Percentiles rank a stretch among this genome's conserved stretches.
Conservation (phyloP, 2,888 invertebrate genomes). For the Dione juno region DNA sequence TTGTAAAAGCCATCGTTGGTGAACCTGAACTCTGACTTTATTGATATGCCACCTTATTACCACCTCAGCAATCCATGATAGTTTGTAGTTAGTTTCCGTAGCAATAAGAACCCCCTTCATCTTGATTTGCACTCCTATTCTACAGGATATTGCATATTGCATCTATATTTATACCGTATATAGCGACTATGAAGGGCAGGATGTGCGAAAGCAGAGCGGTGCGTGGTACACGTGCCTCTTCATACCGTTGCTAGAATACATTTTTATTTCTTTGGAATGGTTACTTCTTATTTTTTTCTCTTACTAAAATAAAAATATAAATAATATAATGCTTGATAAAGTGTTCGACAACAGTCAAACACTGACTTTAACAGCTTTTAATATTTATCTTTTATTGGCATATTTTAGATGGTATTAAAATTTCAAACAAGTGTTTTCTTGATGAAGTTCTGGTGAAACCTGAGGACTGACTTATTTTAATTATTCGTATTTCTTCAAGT, state of each 20-base stretch:
- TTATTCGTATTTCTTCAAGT: too few species aligned
- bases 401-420: too few species aligned
- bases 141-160: constrained; percentile 41
- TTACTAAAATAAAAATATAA: too few species aligned
- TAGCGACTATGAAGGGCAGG: not conserved
- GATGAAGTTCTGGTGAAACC: too few species aligned
- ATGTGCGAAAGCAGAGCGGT: constrained; percentile 14
- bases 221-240: constrained; percentile 5
- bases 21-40: not conserved
- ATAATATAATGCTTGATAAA: too few species aligned
- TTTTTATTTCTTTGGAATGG: too few species aligned
- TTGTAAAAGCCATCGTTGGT: not conserved
- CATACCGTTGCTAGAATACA: constrained; percentile 4
- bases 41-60: not conserved
- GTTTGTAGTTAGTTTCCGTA: constrained; percentile 18
- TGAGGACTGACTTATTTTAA: too few species aligned
- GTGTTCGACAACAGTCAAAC: too few species aligned
- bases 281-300: too few species aligned
- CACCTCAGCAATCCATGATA: constrained; percentile 15
- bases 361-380: too few species aligned
- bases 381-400: too few species aligned
- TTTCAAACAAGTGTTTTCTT: too few species aligned
- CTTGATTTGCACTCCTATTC: constrained; percentile 29
- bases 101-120: constrained; percentile 26
- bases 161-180: constrained; percentile 12